Conservation (phyloP, 2,113 vertebrate species). For the Willisornis vidua region DNA sequence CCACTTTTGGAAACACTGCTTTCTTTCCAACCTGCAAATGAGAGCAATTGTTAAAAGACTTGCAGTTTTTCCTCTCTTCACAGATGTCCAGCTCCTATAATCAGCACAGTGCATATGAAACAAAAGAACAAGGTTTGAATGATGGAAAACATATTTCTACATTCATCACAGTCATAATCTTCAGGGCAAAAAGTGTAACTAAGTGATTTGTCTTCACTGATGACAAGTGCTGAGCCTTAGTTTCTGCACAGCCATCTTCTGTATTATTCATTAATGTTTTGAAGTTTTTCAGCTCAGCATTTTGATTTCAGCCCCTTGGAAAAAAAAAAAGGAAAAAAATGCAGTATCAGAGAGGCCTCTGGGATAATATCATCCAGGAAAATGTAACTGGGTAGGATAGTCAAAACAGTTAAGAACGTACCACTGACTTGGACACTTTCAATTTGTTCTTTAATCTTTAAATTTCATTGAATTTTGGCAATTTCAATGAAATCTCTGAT, state of each 20-base stretch:
- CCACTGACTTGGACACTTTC: not conserved
- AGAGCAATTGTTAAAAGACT: not conserved
- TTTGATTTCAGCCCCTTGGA: not conserved
- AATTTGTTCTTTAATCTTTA: not conserved
- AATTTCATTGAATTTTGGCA: not conserved
- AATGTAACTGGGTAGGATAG: not conserved
- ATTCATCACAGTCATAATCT: not conserved
- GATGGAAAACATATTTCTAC: not conserved
- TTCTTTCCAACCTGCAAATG: not conserved
- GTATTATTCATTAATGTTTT: not conserved
- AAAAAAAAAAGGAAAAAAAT: not conserved
- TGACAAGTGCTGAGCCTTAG: not conserved
- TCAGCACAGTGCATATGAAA: not conserved
- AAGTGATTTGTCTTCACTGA: not conserved
- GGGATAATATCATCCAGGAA: not conserved
- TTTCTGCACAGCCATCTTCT: not conserved
- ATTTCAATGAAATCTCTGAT: not conserved
- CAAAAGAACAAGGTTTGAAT: not conserved
- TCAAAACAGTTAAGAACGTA: not conserved
- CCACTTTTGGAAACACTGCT: not conserved
- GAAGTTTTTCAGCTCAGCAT: not conserved
- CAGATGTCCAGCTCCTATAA: not conserved
- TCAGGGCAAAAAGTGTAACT: not conserved
- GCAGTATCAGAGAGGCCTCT: not conserved
- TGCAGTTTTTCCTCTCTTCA: not conserved